These are phyloP conservation scores for Panthera tigris DNA, from an alignment of 2,113 vertebrate genomes.

Conservation along the genomic window DNA sequence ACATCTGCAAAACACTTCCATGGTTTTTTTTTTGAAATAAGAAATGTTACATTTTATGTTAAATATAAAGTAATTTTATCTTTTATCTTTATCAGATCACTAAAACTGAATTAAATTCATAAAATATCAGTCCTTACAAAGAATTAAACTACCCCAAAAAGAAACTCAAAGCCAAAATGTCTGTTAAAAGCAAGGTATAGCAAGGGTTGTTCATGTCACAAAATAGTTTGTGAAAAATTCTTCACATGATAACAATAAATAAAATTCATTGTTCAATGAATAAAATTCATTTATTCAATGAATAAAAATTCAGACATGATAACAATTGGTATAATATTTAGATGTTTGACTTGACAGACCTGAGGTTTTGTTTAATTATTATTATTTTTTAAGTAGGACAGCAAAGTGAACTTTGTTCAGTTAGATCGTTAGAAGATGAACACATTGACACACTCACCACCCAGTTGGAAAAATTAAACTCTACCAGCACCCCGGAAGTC, in stretches of 20 bases:
- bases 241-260: no score
- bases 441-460: background rate
- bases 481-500: fast-evolving
- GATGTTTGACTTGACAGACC: background rate
- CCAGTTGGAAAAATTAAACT: background rate
- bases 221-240: no score
- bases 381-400: background rate
- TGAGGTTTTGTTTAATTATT: background rate
- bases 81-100: background rate
- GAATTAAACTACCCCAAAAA: background rate
- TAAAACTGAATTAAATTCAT: background rate
- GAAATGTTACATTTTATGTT: background rate
- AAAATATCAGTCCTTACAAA: background rate
- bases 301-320: background rate
- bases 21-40: background rate
- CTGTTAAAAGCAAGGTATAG: background rate
- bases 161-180: background rate
- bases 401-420: background rate
- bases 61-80: background rate
- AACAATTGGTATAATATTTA: background rate
- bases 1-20: background rate
- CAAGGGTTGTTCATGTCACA: no score
- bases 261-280: no score
- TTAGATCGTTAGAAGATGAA: no score
- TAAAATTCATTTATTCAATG: no score